Evolutionary conservation across 2,888 invertebrate species (phyloP), one percentile per base, ranked within the genome.

Genomic region (Dioctria linearis): DNA sequence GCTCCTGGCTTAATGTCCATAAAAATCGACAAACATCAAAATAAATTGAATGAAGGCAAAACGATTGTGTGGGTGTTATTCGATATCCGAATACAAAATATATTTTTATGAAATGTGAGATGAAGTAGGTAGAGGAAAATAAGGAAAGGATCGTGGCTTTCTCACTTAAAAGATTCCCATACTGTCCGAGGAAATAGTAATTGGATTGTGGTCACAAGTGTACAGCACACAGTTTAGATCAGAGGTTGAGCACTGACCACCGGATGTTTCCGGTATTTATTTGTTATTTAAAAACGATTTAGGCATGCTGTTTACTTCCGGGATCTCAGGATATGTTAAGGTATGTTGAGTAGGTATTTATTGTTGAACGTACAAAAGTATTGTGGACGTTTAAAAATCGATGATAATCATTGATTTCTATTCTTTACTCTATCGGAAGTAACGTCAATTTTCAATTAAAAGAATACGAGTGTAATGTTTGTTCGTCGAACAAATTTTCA

Each of bases 141-240:
- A n/a, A 25, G n/a, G 37, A 39, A 61, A 61, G 39, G 6, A 37
- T 37, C 54, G 54, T n/a, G 54, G 54, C 11, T 61, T 37, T 39
- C 57, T 73, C 42, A 40, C 51, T 25, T 9, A 71, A 59, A 73
- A 73, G 9, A 57, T 73, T 73, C 59, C 59, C 73, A 73, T 73
- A 42, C 59, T 57, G 59, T 40, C 25, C 73, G 42, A 73, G 59
- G 25, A 2, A 25, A 25, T 25, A 25, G n/a, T 73, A 73, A 73
- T 73, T 73, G 73, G 73, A 59, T 73, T 73, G 73, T 59, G 73
- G 73, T 54, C 59, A 73, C 73, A 73, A 73, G 73, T 73, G 73
- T 25, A 25, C 25, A 25, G 25, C 57, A 67, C 57, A 67, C 4
- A 57, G 51, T 42, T 37, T 37, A 73, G 54, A 42, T 57, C 59